Evolutionary conservation across 2,797 vertebrate genomes (phyloP).

Genomic region (Tokudaia muenninki): DNA sequence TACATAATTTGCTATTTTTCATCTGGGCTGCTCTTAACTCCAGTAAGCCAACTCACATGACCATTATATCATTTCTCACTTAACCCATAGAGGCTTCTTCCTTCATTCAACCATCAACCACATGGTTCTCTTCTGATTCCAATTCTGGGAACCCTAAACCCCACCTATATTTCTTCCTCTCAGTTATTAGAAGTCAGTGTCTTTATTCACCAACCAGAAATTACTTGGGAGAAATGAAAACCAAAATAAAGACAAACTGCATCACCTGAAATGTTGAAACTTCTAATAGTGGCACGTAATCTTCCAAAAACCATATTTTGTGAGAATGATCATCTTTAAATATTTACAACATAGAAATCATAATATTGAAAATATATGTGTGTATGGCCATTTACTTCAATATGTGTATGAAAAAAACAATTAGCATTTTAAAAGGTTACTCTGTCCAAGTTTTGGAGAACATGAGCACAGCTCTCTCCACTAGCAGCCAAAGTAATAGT

Average conservation of each 20-base stretch:
- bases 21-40: background rate
- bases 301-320: background rate
- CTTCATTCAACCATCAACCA: background rate
- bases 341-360: too few species aligned
- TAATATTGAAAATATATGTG: background rate
- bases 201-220: background rate
- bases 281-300: background rate
- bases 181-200: background rate
- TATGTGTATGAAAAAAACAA: background rate
- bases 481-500: background rate
- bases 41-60: background rate
- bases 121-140: too few species aligned
- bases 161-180: background rate
- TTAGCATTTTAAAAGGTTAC: background rate
- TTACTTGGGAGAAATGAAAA: background rate
- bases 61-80: background rate
- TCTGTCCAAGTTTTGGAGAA: background rate
- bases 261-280: background rate
- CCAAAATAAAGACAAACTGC: background rate
- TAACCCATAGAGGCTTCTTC: background rate
- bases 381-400: background rate
- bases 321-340: background rate
- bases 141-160: background rate
- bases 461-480: background rate
- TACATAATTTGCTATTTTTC: background rate